These are phyloP conservation scores for Cynoglossus semilaevis DNA, from an alignment of 2,113 vertebrate species.

Conservation along the genomic window DNA sequence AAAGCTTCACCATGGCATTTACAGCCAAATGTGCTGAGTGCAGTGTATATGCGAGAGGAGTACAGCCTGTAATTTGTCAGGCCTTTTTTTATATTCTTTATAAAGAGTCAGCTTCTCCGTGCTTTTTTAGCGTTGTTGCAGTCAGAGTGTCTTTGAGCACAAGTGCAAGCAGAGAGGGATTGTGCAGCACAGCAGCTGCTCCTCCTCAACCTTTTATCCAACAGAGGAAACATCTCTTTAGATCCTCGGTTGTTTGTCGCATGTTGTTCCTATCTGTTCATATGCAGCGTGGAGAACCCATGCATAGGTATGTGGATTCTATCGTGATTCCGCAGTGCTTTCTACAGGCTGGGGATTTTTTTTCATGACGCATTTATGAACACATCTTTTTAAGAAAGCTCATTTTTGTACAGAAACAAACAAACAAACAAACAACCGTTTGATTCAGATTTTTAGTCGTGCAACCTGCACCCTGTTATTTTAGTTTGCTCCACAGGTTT, in stretches of 20 bases:
- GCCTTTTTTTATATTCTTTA: slow-evolving; percentile 70
- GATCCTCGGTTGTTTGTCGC: slow-evolving; percentile 39
- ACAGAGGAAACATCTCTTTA: slow-evolving; percentile 28
- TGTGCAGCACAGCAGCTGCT: slow-evolving; percentile 30
- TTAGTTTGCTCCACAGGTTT: too few relatives aligned
- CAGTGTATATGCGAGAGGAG: slow-evolving; percentile 64
- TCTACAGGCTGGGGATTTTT: too few relatives aligned
- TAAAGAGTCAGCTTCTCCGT: slow-evolving; percentile 68
- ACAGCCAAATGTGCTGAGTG: slow-evolving; percentile 79
- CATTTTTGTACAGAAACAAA: too few relatives aligned
- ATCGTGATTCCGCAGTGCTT: too few relatives aligned
- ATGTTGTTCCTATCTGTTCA: slow-evolving; percentile 17
- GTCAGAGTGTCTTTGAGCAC: slow-evolving; percentile 54
- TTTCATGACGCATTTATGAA: too few relatives aligned
- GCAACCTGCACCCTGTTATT: too few relatives aligned
- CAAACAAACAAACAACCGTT: too few relatives aligned
- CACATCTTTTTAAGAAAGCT: too few relatives aligned
- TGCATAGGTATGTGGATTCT: too few relatives aligned
- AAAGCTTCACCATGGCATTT: slow-evolving; percentile 79
- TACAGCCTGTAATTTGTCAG: slow-evolving; percentile 76
- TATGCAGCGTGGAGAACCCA: not conserved
- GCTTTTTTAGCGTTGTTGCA: slow-evolving; percentile 65
- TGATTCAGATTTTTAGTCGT: too few relatives aligned
- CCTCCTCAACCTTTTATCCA: slow-evolving; percentile 39
- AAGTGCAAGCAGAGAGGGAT: slow-evolving; percentile 22